A percentile compares a stretch with the other conserved stretches of the same genome.
phyloP scores from a whole-genome alignment of 2,113 vertebrate species.

The Egretta garzetta region DNA sequence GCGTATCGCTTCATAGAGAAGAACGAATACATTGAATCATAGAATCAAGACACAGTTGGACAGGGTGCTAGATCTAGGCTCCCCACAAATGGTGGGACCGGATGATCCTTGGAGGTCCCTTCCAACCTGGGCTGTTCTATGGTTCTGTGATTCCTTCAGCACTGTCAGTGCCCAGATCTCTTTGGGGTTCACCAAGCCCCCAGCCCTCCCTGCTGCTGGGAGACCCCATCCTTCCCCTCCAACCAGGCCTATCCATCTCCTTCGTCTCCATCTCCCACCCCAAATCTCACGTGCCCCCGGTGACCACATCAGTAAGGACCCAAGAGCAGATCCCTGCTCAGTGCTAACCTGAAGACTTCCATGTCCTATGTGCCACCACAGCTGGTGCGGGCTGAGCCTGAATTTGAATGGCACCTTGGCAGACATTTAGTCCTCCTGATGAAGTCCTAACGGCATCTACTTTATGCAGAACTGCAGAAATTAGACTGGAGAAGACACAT shows the following conservation, averaged over 20 bases:
- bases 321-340: not conserved
- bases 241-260: not conserved
- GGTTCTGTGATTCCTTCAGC: not conserved
- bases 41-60: too few species aligned
- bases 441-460: not conserved
- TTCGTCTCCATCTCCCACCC: too few species aligned
- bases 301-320: accelerated
- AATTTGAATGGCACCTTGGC: not conserved
- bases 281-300: not conserved
- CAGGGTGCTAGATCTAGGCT: not conserved
- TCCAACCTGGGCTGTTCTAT: not conserved
- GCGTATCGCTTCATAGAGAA: not conserved
- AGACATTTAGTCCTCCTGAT: not conserved
- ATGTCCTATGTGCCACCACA: not conserved
- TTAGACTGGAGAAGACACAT: not conserved
- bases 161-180: not conserved
- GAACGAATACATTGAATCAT: not conserved
- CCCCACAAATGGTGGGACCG: not conserved
- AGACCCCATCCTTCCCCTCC: not conserved
- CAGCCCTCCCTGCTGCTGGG: not conserved
- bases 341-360: not conserved
- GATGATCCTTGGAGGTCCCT: not conserved
- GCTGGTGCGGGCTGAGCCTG: not conserved
- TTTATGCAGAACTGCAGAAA: not conserved
- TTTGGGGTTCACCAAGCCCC: not conserved